phyloP scores from a whole-genome alignment of 2,113 vertebrate species.

The Rhynchomys soricoides region DNA sequence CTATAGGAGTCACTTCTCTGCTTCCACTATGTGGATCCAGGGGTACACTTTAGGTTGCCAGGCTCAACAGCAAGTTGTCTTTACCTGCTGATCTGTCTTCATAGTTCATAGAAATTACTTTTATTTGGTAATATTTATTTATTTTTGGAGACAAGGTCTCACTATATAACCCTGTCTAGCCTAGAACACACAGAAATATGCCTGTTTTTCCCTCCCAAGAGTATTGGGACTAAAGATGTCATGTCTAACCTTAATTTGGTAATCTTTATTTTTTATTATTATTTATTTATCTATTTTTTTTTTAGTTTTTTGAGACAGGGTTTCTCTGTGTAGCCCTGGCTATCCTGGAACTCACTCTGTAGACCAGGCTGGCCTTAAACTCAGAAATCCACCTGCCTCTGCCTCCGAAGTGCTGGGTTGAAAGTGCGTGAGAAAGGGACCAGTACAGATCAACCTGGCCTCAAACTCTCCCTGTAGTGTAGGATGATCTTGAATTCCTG shows the following conservation, averaged over 20 bases:
- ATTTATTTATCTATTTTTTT: too few relatives aligned
- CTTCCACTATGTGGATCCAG: not conserved
- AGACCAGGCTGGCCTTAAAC: too few relatives aligned
- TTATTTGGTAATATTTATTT: not conserved
- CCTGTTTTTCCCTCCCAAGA: not conserved
- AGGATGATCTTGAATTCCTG: not conserved
- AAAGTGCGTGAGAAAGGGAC: not conserved
- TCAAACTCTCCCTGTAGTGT: not conserved
- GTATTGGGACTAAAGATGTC: not conserved
- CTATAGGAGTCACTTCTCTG: not conserved
- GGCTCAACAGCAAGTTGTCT: not conserved
- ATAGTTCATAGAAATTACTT: not conserved
- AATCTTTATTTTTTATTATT: too few relatives aligned
- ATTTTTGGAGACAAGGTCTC: not conserved
- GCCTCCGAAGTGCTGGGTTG: too few relatives aligned
- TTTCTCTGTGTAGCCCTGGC: too few relatives aligned
- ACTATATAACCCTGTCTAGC: not conserved
- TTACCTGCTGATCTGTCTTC: not conserved
- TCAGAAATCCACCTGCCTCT: too few relatives aligned
- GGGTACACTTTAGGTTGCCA: not conserved
- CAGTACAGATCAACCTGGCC: not conserved
- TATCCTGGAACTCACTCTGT: too few relatives aligned
- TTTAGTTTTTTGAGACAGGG: too few relatives aligned
- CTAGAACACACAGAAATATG: not conserved
- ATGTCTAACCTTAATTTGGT: not conserved